Conservation (phyloP, 2,797 vertebrate species). For the Sebastes goodei region DNA sequence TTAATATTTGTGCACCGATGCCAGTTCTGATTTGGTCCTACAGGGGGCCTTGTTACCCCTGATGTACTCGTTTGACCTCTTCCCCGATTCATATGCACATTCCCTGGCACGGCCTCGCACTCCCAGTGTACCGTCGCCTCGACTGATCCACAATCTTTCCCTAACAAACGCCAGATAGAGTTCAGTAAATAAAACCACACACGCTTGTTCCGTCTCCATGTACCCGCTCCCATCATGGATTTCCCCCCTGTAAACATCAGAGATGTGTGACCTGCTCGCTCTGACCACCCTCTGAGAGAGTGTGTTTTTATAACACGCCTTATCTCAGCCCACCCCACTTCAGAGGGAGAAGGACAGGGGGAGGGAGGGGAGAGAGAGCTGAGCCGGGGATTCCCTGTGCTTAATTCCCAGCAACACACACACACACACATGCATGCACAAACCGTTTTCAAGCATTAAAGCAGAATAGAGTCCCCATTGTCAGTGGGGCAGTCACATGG, state of each 20-base stretch:
- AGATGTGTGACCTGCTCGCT: slow-evolving; percentile 44
- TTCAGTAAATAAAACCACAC: slow-evolving; percentile 28
- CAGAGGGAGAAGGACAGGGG: slow-evolving; percentile 24
- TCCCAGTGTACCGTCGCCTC: slow-evolving; percentile 21
- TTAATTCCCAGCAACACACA: slow-evolving; percentile 16
- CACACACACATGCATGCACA: neutral
- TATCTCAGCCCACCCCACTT: slow-evolving; percentile 69
- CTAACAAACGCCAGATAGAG: slow-evolving; percentile 9
- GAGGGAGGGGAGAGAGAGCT: neutral
- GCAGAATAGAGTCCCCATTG: slow-evolving; percentile 40
- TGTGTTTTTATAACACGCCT: slow-evolving; percentile 61
- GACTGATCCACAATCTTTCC: slow-evolving; percentile 38
- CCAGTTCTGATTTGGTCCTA: neutral
- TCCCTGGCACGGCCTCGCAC: slow-evolving; percentile 31
- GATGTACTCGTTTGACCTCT: slow-evolving; percentile 44
- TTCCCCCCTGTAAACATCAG: slow-evolving; percentile 63
- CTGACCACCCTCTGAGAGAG: slow-evolving; percentile 61
- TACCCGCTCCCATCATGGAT: slow-evolving; percentile 33
- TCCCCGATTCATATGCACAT: slow-evolving; percentile 36
- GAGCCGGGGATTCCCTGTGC: slow-evolving; percentile 57
- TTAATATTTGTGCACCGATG: neutral
- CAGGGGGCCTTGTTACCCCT: slow-evolving; percentile 34
- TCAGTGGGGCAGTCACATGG: neutral
- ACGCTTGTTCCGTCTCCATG: neutral
- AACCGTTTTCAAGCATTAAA: neutral